A percentile compares a stretch with the other conserved stretches of the same genome.
Conservation (phyloP, 2,113 vertebrate species). For the Salvelinus fontinalis region DNA sequence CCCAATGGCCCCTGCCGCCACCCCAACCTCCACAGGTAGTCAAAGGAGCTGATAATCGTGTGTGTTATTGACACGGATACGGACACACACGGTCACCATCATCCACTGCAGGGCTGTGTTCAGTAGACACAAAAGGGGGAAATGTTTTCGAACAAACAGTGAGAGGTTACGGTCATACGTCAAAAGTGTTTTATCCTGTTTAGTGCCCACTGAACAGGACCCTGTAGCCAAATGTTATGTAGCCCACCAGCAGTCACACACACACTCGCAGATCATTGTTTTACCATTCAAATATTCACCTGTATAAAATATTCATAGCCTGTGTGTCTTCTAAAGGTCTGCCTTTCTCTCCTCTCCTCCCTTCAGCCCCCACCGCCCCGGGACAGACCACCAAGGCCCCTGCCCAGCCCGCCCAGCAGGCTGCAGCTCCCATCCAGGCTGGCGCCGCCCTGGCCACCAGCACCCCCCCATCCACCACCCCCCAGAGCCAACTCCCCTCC, state of each 20-base stretch:
- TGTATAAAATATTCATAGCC: not conserved
- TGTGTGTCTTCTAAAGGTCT: not conserved
- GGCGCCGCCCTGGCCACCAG: conserved; percentile 58
- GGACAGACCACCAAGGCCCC: conserved; percentile 65
- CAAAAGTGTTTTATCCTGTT: too few relatives aligned
- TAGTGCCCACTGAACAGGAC: too few relatives aligned
- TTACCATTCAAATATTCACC: not conserved
- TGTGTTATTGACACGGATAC: not conserved
- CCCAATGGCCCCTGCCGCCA: conserved; percentile 76
- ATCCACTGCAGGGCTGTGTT: not conserved
- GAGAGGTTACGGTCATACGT: too few relatives aligned
- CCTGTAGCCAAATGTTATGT: not conserved
- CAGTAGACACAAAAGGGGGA: too few relatives aligned
- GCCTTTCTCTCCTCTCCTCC: not conserved
- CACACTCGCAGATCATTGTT: not conserved
- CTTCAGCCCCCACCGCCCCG: conserved; percentile 26
- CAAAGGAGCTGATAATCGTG: not conserved
- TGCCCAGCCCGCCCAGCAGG: conserved; percentile 70
- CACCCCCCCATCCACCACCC: conserved; percentile 58
- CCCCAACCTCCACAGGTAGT: conserved; percentile 61
- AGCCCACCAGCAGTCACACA: not conserved
- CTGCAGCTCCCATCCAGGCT: conserved; percentile 70
- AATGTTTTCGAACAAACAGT: too few relatives aligned
- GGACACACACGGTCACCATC: not conserved
- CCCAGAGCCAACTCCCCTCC: conserved; percentile 78